phyloP scores from a whole-genome alignment of 2,797 vertebrate species.

The Argya squamiceps region DNA sequence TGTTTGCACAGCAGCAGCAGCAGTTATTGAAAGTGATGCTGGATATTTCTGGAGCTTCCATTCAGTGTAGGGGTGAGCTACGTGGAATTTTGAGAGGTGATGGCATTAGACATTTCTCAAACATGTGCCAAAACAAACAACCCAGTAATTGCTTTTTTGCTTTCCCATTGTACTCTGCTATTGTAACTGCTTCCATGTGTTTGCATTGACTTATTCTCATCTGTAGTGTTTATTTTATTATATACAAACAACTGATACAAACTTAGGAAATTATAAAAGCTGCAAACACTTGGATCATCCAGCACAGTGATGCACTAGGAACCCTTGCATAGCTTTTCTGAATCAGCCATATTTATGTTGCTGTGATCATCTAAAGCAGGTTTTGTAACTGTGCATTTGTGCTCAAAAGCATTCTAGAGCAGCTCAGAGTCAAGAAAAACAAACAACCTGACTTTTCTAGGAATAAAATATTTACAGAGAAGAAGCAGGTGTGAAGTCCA shows the following conservation, averaged over 20 bases:
- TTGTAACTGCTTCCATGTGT: not conserved
- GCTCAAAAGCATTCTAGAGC: not conserved
- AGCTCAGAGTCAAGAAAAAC: not conserved
- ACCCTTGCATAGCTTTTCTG: not conserved
- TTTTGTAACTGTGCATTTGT: constrained; percentile 21
- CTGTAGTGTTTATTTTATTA: not conserved
- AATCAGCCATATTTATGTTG: constrained; percentile 30
- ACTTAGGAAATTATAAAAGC: not conserved
- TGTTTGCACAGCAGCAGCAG: constrained; percentile 6
- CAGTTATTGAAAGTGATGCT: not conserved
- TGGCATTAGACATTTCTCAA: constrained; percentile 5
- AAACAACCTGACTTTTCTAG: constrained; percentile 3
- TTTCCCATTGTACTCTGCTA: constrained; percentile 15
- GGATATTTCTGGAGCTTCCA: not conserved
- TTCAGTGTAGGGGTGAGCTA: not conserved
- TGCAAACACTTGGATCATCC: not conserved
- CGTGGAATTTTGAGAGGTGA: not conserved
- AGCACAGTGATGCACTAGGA: not conserved
- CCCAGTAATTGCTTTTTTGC: not conserved
- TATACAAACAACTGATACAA: not conserved
- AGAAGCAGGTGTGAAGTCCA: not conserved
- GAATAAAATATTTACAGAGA: constrained; percentile 20
- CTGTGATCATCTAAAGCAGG: not conserved
- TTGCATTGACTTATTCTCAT: constrained; percentile 11
- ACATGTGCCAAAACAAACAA: not conserved